Conservation (phyloP, 2,888 invertebrate species). For the Oxycera nigricornis region DNA sequence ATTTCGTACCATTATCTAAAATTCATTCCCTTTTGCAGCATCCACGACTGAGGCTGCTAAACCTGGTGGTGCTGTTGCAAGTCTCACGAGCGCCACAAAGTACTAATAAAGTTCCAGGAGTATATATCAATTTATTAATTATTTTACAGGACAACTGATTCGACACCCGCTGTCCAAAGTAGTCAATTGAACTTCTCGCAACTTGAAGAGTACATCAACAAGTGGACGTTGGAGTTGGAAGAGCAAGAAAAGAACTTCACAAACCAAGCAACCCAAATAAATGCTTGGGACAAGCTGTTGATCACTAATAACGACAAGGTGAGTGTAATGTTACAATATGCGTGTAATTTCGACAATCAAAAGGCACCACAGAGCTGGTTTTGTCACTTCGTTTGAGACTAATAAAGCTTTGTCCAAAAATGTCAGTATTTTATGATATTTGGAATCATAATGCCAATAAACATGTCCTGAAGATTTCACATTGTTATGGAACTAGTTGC, state of each 20-base stretch:
- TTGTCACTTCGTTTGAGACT: neutral
- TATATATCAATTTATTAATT: neutral
- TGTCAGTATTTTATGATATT: too few relatives aligned
- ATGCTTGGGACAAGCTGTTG: slow-evolving; percentile 92
- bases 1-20: slow-evolving; percentile 9
- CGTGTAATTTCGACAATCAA: too few relatives aligned
- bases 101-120: slow-evolving; percentile 28
- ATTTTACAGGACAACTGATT: slow-evolving; percentile 51
- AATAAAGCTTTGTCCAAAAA: too few relatives aligned
- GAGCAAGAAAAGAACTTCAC: slow-evolving; percentile 92
- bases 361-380: neutral
- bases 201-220: slow-evolving; percentile 89
- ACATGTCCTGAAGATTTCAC: neutral
- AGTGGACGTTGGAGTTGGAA: slow-evolving; percentile 91
- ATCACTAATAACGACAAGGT: slow-evolving; percentile 90
- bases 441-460: too few relatives aligned
- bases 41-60: slow-evolving; percentile 37
- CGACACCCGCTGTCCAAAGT: slow-evolving; percentile 61
- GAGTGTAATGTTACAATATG: neutral
- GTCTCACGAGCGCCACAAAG: slow-evolving; percentile 43
- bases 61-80: slow-evolving; percentile 28
- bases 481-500: too few relatives aligned
- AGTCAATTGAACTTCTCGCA: slow-evolving; percentile 79
- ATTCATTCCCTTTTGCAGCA: slow-evolving; percentile 36
- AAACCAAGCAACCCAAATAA: slow-evolving; percentile 93